A percentile compares a stretch with the other conserved stretches of the same genome.
Conservation (phyloP, 2,888 invertebrate genomes). For the Acleris emargana region DNA sequence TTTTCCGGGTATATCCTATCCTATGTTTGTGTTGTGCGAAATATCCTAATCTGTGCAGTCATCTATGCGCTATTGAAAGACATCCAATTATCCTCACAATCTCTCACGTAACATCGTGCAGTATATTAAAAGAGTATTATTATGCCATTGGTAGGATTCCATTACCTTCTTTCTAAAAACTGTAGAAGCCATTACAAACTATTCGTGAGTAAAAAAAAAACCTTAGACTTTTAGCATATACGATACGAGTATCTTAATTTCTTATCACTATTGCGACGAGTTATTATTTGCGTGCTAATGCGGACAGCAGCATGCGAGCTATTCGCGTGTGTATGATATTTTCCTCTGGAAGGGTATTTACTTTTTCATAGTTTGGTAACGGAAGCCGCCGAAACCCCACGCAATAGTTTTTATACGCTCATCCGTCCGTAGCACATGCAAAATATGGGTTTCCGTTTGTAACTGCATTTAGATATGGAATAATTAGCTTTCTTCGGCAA, state of each 20-base stretch:
- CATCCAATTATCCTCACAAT: too few species aligned
- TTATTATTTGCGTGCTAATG: constrained; percentile 22
- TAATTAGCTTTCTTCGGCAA: not conserved
- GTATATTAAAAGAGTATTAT: too few species aligned
- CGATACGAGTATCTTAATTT: not conserved
- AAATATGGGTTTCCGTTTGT: constrained; percentile 28
- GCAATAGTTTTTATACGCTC: constrained; percentile 23
- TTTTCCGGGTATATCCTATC: too few species aligned
- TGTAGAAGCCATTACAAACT: too few species aligned
- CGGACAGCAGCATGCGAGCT: not conserved
- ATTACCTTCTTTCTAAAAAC: too few species aligned
- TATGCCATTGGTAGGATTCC: too few species aligned
- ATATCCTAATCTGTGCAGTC: too few species aligned
- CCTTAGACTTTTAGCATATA: constrained; percentile 7
- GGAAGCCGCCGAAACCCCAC: constrained; percentile 32
- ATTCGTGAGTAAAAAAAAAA: not conserved
- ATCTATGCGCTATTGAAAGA: too few species aligned
- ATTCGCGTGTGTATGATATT: constrained; percentile 15
- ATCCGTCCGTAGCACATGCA: constrained; percentile 31
- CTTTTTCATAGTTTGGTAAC: constrained; percentile 4
- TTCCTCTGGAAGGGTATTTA: constrained; percentile 2
- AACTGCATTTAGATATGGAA: not conserved
- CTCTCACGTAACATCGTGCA: too few species aligned
- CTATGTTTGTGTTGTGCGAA: too few species aligned
- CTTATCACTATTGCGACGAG: not conserved